Percentiles rank a stretch among this genome's conserved stretches.
Evolutionary conservation across 23 tunicate species (phyloP).

Genomic region (Halocynthia roretzi): DNA sequence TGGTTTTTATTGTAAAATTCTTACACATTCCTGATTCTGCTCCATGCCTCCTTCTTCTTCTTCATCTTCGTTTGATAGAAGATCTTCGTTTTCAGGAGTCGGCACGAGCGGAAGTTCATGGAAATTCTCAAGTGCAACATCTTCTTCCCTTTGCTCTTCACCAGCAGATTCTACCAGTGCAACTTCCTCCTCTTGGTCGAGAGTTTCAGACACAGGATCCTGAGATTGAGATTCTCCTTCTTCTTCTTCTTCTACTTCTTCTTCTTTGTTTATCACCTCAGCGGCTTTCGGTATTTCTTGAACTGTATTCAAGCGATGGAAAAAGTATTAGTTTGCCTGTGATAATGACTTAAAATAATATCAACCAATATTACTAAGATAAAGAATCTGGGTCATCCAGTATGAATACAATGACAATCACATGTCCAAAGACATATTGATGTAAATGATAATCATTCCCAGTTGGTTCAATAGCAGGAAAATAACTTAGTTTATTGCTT

Average conservation of each 20-base stretch:
- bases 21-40: conserved; percentile 1
- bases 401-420: too few relatives aligned
- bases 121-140: neutral
- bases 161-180: neutral
- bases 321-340: neutral
- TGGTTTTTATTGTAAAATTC: too few relatives aligned
- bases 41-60: neutral
- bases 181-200: neutral
- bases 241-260: conserved; percentile 4
- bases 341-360: too few relatives aligned
- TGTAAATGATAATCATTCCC: too few relatives aligned
- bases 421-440: too few relatives aligned
- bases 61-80: neutral
- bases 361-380: too few relatives aligned
- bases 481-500: too few relatives aligned
- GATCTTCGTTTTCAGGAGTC: too few relatives aligned
- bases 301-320: neutral
- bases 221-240: neutral
- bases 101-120: too few relatives aligned
- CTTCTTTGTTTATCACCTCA: neutral
- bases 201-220: neutral
- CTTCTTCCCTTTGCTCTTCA: conserved; percentile 1
- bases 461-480: too few relatives aligned
- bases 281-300: neutral
- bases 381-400: too few relatives aligned